Evolutionary conservation across 2,888 invertebrate genomes (phyloP).

Genomic region (Acanthopleura granulata): DNA sequence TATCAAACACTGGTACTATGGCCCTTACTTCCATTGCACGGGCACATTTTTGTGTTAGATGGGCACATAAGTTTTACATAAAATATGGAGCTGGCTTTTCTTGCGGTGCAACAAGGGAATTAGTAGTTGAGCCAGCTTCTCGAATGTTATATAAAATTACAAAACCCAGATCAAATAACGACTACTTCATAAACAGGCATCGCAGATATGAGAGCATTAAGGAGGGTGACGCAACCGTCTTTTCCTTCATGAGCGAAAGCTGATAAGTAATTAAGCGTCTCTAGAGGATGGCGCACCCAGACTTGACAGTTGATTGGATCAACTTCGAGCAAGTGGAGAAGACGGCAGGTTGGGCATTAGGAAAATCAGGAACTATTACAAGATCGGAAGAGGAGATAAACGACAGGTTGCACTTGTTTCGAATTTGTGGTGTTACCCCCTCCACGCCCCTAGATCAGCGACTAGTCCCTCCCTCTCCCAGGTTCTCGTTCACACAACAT

Average conservation of each 20-base stretch:
- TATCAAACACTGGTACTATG: too few species aligned
- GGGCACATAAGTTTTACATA: too few species aligned
- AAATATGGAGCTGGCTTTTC: too few species aligned
- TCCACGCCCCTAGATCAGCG: neutral
- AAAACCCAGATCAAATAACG: too few species aligned
- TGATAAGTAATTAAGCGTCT: neutral
- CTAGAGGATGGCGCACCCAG: neutral
- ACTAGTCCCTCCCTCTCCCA: neutral
- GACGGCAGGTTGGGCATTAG: neutral
- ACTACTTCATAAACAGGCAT: too few species aligned
- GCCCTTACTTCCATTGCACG: too few species aligned
- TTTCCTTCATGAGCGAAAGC: neutral
- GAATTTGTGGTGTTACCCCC: conserved; percentile 8
- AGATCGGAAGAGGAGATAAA: conserved; percentile 4
- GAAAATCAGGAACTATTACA: neutral
- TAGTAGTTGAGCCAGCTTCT: too few species aligned
- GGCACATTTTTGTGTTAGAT: too few species aligned
- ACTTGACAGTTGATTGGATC: neutral
- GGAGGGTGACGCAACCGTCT: neutral
- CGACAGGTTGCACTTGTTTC: conserved; percentile 18
- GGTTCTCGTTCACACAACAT: neutral
- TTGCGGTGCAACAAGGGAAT: too few species aligned
- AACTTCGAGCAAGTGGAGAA: neutral
- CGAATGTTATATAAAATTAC: too few species aligned
- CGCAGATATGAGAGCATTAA: too few species aligned